phyloP scores from a whole-genome alignment of 2,888 invertebrate species.

The Caprella mutica region DNA sequence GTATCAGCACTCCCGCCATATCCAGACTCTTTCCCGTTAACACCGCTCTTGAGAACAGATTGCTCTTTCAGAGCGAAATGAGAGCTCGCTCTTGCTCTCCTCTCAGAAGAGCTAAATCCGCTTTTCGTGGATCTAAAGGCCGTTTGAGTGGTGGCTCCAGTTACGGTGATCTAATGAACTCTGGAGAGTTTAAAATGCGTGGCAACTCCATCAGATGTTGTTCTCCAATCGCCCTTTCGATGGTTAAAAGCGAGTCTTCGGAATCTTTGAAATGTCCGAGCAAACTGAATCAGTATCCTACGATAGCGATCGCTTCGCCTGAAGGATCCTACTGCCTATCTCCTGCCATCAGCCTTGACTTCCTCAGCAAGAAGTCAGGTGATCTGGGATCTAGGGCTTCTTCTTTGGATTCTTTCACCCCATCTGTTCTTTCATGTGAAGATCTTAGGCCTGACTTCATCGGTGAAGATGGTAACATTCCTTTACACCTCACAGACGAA shows the following conservation, averaged over 20 bases:
- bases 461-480: not conserved
- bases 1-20: slow-evolving; percentile 27
- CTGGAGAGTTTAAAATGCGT: slow-evolving; percentile 19
- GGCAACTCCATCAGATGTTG: slow-evolving; percentile 21
- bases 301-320: slow-evolving; percentile 4
- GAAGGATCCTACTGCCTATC: slow-evolving; percentile 3
- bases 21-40: slow-evolving; percentile 5
- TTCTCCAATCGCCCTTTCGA: slow-evolving; percentile 31
- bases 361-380: not conserved
- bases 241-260: slow-evolving; percentile 14
- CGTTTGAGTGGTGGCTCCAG: slow-evolving; percentile 44
- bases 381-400: not conserved
- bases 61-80: slow-evolving; percentile 9
- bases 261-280: slow-evolving; percentile 1
- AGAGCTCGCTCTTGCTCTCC: slow-evolving; percentile 12
- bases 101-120: not conserved
- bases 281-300: not conserved
- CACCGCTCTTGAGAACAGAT: slow-evolving; percentile 14
- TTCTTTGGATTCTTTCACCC: not conserved
- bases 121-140: not conserved
- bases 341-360: not conserved
- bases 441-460: not conserved
- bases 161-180: slow-evolving; percentile 67
- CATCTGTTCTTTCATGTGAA: not conserved
- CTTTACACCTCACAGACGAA: not conserved